Percentiles rank a stretch among this genome's conserved stretches.
Evolutionary conservation across 2,888 invertebrate species (phyloP).

Genomic region (Drosophila atripex): DNA sequence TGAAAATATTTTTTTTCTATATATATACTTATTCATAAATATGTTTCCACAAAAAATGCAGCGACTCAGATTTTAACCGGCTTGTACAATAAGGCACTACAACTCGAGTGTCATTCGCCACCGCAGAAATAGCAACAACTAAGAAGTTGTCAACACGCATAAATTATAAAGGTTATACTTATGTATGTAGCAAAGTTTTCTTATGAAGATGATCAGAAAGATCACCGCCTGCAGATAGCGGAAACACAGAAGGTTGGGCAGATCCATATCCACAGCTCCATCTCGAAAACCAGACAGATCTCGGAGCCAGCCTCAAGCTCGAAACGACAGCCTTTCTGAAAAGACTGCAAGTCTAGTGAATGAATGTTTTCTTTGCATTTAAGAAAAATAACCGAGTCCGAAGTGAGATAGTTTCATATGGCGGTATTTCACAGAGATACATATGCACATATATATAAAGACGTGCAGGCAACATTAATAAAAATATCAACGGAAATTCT

Average conservation of each 20-base stretch:
- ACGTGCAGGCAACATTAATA: conserved; percentile 36
- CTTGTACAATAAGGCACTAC: conserved; percentile 17
- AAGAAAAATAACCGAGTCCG: conserved; percentile 49
- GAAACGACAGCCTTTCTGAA: conserved; percentile 35
- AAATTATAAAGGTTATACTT: conserved; percentile 69
- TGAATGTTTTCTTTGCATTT: conserved; percentile 67
- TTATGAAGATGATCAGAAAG: conserved; percentile 68
- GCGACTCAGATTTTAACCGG: neutral
- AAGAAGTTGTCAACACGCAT: conserved; percentile 62
- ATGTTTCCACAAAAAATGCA: neutral
- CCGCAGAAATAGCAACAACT: conserved; percentile 51
- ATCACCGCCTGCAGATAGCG: conserved; percentile 57
- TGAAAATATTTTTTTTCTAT: neutral
- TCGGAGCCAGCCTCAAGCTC: conserved; percentile 14
- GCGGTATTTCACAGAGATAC: conserved; percentile 53
- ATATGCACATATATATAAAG: conserved; percentile 6
- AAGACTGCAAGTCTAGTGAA: conserved; percentile 54
- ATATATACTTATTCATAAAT: too few relatives aligned
- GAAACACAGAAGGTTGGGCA: conserved; percentile 38
- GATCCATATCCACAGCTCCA: conserved; percentile 34
- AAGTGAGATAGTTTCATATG: conserved; percentile 48
- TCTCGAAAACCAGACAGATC: conserved; percentile 6
- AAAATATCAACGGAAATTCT: conserved; percentile 50
- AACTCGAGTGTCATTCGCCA: conserved; percentile 31
- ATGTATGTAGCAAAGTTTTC: conserved; percentile 67